Percentiles rank a stretch among this genome's conserved stretches.
Conservation (phyloP, 2,113 vertebrate species). For the Leucopternis melanops region DNA sequence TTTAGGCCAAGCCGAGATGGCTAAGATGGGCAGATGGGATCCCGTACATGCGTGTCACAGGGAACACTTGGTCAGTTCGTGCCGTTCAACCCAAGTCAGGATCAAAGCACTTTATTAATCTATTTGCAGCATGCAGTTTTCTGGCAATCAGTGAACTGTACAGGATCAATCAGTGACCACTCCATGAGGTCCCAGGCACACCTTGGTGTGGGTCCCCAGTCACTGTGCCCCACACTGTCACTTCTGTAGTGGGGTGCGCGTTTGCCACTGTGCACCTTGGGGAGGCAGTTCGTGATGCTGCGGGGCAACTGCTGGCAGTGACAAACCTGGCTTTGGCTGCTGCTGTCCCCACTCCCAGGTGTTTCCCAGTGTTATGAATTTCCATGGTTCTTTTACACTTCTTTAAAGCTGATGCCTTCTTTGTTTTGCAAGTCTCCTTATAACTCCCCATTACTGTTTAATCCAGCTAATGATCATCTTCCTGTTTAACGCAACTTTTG, state of each 20-base stretch:
- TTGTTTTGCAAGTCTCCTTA: neutral
- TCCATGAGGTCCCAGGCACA: neutral
- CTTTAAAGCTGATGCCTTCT: neutral
- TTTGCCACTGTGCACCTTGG: rapidly evolving
- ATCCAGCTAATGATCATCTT: neutral
- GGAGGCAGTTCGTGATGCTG: neutral
- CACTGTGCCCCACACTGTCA: neutral
- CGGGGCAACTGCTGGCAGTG: neutral
- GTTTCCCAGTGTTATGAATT: neutral
- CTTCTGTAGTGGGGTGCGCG: neutral
- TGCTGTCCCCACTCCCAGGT: neutral
- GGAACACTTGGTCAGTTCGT: neutral
- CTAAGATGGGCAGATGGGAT: neutral
- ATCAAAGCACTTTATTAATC: neutral
- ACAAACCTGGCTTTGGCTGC: neutral
- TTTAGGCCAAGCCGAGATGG: neutral
- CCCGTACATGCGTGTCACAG: too few species aligned
- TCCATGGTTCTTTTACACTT: neutral
- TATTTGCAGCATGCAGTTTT: neutral
- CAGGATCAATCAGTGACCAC: neutral
- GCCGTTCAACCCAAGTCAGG: neutral
- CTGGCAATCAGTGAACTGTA: neutral
- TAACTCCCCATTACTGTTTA: neutral
- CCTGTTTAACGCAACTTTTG: neutral
- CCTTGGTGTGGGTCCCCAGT: rapidly evolving